Evolutionary conservation across 2,888 invertebrate species (phyloP), one percentile per base, ranked within the genome.

Genomic region (Cataglyphis albicans): DNA sequence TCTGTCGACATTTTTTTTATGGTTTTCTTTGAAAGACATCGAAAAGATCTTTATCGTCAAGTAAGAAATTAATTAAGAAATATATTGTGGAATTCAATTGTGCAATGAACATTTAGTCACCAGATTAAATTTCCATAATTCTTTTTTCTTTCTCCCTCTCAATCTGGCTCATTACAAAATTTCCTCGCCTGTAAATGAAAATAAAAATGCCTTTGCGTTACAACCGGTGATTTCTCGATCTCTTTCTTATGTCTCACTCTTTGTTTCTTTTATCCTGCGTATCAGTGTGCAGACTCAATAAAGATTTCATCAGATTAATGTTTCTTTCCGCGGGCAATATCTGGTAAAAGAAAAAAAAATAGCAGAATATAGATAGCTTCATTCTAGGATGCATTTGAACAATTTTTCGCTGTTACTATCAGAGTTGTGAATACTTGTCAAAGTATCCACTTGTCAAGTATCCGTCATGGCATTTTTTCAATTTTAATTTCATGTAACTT

Each of bases 51-150:
- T 35, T 48, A 29, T 38, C 25, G 59, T 35, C 59, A 38, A 65
- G 29, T 72, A 67, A 84, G 74, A 81, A 84, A 81, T 81, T 68
- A 73, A 84, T 84, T 81, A 84, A 44, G 32, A 55, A 83, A 65
- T 59, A 75, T 55, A 35, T 41, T n/a, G 65, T 7, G 25, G 9
- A 9, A 57, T 52, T 48, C 25, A 73, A 86, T 83, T 67, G 76
- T 63, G 72, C 81, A 82, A 88, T 82, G 82, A 86, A 86, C 83
- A 82, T 82, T 72, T 85, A 73, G 59, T 64, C 59, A 68, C 70
- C 74, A 81, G n/a, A 52, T 52, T 88, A 85, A 86, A 82, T 72
- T 83, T 65, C 38, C 57, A 55, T 78, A 84, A 78, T 68, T 83
- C 4, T 52, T 44, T 35, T 41, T 29, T 6, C 3, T 41, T 29